Percentiles rank a stretch among this genome's conserved stretches.
These are phyloP conservation scores for Abscondita cerata DNA, from an alignment of 2,888 invertebrate genomes.

Conservation along the genomic window DNA sequence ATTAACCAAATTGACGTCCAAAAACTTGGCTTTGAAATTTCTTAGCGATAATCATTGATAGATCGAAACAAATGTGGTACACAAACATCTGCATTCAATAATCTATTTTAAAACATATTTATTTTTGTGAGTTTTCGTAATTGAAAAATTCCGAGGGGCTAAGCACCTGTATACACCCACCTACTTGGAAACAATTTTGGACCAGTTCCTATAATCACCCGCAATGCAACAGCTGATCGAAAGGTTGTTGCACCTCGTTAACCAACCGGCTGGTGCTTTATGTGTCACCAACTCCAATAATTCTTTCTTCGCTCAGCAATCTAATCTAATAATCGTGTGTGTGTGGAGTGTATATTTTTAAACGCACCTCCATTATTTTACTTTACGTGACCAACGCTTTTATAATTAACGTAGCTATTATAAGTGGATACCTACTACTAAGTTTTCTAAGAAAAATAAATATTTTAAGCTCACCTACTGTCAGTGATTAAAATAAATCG, in stretches of 20 bases:
- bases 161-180: conserved; percentile 24
- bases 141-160: conserved; percentile 15
- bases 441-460: too few relatives aligned
- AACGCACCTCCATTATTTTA: conserved; percentile 10
- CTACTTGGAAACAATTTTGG: conserved; percentile 15
- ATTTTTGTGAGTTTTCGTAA: conserved; percentile 6
- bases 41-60: too few relatives aligned
- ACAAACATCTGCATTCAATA: too few relatives aligned
- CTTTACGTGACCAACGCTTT: conserved; percentile 9
- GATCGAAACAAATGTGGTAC: too few relatives aligned
- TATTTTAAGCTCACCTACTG: too few relatives aligned
- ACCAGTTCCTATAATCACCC: conserved; percentile 24
- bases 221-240: conserved; percentile 27
- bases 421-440: too few relatives aligned
- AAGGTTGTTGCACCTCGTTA: conserved; percentile 30
- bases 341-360: conserved; percentile 15
- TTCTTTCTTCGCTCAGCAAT: conserved; percentile 15
- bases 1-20: too few relatives aligned
- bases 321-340: conserved; percentile 14
- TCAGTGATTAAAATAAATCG: too few relatives aligned
- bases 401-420: not conserved
- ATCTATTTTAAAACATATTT: too few relatives aligned
- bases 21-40: too few relatives aligned
- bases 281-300: conserved; percentile 27
- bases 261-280: conserved; percentile 25